These are phyloP conservation scores for Meta bourneti DNA, from an alignment of 2,888 invertebrate genomes.

Conservation along the genomic window DNA sequence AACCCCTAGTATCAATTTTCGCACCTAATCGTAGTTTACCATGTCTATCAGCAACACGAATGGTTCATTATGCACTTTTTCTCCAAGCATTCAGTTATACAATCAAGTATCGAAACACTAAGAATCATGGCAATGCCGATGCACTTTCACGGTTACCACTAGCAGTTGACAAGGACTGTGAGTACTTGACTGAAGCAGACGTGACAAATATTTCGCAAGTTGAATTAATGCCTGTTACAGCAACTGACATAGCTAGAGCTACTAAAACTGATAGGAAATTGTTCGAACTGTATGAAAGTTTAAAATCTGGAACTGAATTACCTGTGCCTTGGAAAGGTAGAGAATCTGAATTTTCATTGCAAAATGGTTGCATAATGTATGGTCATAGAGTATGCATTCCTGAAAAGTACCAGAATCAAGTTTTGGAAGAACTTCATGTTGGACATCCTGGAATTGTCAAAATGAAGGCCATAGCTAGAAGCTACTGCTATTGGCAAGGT, in stretches of 20 bases:
- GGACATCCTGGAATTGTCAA: conserved; percentile 67
- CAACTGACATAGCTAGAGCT: conserved; percentile 63
- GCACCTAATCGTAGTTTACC: conserved; percentile 64
- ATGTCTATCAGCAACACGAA: conserved; percentile 60
- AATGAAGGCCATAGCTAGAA: conserved; percentile 36
- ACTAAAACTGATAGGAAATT: conserved; percentile 64
- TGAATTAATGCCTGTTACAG: conserved; percentile 57
- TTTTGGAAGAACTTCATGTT: background rate
- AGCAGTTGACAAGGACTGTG: conserved; percentile 26
- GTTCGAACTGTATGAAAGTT: conserved; percentile 64
- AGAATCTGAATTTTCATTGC: conserved; percentile 66
- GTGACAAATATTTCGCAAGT: conserved; percentile 52
- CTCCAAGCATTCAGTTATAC: conserved; percentile 59
- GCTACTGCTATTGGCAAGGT: conserved; percentile 38
- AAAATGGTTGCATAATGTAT: conserved; percentile 65
- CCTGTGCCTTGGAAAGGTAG: conserved; percentile 65
- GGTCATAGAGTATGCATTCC: conserved; percentile 64
- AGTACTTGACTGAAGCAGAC: conserved; percentile 52
- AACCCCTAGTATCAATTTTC: conserved; percentile 64
- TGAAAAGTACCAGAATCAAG: conserved; percentile 56
- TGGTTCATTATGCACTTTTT: conserved; percentile 65
- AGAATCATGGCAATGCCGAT: conserved; percentile 51
- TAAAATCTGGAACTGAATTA: conserved; percentile 64
- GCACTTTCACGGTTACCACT: conserved; percentile 50
- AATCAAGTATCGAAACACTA: conserved; percentile 54